phyloP scores from a whole-genome alignment of 2,797 vertebrate species.

The Vultur gryphus region DNA sequence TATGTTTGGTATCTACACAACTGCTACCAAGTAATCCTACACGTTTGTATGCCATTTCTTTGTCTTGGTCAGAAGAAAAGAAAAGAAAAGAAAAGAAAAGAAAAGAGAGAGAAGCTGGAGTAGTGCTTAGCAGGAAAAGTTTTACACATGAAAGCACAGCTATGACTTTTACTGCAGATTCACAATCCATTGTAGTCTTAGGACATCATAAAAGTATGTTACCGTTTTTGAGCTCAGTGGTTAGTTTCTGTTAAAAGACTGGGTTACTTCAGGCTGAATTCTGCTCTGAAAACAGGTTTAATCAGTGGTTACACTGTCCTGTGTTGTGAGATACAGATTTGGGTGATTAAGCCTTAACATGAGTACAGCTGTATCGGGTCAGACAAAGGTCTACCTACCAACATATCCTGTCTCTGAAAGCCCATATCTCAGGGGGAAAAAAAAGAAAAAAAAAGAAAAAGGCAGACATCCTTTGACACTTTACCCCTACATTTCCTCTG shows the following conservation, averaged over 20 bases:
- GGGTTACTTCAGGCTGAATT: constrained; percentile 4
- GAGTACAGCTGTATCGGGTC: background rate
- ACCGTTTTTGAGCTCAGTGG: background rate
- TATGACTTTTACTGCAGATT: constrained; percentile 25
- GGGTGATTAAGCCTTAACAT: constrained; percentile 2
- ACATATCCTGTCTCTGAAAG: background rate
- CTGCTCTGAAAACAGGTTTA: background rate
- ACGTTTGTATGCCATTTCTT: background rate
- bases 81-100: background rate
- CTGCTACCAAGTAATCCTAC: background rate
- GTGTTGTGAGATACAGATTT: background rate
- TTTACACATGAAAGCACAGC: constrained; percentile 28
- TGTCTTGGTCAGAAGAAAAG: background rate
- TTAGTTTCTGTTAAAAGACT: constrained; percentile 17
- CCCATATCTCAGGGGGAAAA: background rate
- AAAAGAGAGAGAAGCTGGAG: background rate
- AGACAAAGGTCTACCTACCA: background rate
- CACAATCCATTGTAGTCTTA: background rate
- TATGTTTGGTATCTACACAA: background rate
- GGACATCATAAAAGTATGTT: constrained; percentile 1
- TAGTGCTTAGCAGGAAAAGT: background rate
- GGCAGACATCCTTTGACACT: background rate
- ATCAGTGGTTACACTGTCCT: background rate
- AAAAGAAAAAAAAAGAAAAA: background rate
- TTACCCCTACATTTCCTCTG: background rate